phyloP scores from a whole-genome alignment of 2,797 vertebrate species.

The Pangasius larnaudii region DNA sequence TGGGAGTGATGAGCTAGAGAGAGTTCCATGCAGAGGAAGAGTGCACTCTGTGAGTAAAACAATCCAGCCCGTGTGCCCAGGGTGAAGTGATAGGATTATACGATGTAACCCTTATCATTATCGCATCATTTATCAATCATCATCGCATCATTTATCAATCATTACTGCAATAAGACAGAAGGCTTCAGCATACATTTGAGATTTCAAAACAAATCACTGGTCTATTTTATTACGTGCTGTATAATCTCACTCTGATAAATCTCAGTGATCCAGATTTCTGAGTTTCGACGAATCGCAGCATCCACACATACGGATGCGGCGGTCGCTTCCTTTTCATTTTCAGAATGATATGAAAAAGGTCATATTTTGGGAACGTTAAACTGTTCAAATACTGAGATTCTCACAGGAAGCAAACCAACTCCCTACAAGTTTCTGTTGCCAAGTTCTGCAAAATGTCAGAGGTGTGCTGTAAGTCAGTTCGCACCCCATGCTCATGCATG shows the following conservation, averaged over 20 bases:
- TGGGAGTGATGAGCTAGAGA: slow-evolving; percentile 75
- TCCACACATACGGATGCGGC: not conserved
- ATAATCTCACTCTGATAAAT: not conserved
- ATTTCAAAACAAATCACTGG: not conserved
- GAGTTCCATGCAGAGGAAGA: slow-evolving; percentile 64
- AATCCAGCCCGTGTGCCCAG: slow-evolving; percentile 77
- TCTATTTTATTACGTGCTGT: not conserved
- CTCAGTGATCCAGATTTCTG: not conserved
- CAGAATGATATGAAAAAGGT: not conserved
- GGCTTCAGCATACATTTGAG: not conserved
- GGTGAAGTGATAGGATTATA: slow-evolving; percentile 77
- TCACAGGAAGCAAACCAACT: not conserved
- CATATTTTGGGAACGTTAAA: not conserved
- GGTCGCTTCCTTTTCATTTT: not conserved
- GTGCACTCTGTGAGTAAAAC: slow-evolving; percentile 44
- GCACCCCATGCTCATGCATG: not conserved
- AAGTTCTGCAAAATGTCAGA: not conserved
- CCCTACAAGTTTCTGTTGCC: not conserved
- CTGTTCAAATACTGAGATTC: not conserved
- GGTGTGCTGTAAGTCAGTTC: not conserved
- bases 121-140: not conserved
- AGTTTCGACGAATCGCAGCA: not conserved
- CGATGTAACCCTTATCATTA: slow-evolving; percentile 24
- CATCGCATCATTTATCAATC: not conserved
- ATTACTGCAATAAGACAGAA: not conserved